These are phyloP conservation scores for Ophioninae sp. DNA, from an alignment of 2,888 invertebrate genomes.

Conservation along the genomic window DNA sequence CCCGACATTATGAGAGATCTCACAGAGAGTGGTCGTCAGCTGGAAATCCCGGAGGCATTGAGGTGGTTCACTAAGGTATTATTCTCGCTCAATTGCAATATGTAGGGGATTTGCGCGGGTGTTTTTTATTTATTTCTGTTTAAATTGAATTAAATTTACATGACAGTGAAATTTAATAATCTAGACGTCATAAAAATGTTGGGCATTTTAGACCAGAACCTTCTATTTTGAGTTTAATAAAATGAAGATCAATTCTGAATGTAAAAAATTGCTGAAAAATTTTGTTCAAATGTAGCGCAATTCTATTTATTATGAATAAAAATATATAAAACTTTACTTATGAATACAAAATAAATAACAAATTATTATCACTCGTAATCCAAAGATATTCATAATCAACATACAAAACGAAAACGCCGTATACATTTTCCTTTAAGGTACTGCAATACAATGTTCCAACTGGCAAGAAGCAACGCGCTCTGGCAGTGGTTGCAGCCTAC, in stretches of 20 bases:
- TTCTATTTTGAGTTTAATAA: not conserved
- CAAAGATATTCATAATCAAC: not conserved
- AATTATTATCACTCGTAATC: not conserved
- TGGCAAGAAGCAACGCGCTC: conserved; percentile 93
- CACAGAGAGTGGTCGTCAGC: conserved; percentile 88
- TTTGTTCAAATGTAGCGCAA: too few species aligned
- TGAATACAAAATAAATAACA: too few species aligned
- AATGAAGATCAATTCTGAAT: not conserved
- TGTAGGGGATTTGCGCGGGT: not conserved
- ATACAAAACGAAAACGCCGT: not conserved
- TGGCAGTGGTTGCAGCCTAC: conserved; percentile 89
- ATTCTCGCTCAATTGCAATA: not conserved
- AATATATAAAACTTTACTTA: too few species aligned
- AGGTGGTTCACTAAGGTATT: conserved; percentile 90
- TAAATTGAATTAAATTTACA: not conserved
- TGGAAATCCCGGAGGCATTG: conserved; percentile 90
- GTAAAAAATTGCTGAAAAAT: too few species aligned
- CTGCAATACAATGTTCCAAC: conserved; percentile 95
- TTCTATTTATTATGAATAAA: too few species aligned
- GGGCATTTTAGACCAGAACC: too few species aligned
- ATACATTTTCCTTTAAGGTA: conserved; percentile 82
- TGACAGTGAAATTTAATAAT: too few species aligned
- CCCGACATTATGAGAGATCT: conserved; percentile 93
- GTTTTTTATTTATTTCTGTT: not conserved
- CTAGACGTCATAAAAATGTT: too few species aligned